phyloP scores from a whole-genome alignment of 2,113 vertebrate species.

The Ahaetulla prasina region DNA sequence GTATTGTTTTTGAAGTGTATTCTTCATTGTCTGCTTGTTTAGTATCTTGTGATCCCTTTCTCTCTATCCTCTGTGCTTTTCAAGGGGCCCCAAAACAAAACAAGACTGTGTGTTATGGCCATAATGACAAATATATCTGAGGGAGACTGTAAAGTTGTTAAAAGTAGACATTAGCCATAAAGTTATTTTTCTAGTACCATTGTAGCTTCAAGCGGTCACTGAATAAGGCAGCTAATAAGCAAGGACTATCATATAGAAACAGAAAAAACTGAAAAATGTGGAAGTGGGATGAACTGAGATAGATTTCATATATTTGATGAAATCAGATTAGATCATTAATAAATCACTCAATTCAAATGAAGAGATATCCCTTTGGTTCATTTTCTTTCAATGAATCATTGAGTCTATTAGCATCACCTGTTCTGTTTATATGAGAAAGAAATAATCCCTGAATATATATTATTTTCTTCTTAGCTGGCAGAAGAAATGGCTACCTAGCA shows the following conservation, averaged over 20 bases:
- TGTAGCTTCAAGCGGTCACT: not conserved
- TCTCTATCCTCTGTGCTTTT: not conserved
- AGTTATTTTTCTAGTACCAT: not conserved
- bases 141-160: not conserved
- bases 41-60: not conserved
- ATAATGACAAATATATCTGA: not conserved
- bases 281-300: not conserved
- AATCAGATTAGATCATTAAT: not conserved
- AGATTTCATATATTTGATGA: not conserved
- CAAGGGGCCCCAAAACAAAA: not conserved
- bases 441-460: not conserved
- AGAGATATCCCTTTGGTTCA: not conserved
- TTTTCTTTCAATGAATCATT: not conserved
- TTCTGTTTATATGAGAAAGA: not conserved
- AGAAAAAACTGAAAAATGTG: not conserved
- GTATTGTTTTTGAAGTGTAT: not conserved
- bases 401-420: not conserved
- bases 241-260: not conserved
- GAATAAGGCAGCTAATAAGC: not conserved
- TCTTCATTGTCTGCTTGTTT: not conserved
- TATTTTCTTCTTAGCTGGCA: not conserved
- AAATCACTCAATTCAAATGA: not conserved
- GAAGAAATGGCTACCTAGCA: too few species aligned
- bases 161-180: not conserved
- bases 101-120: not conserved